phyloP scores from a whole-genome alignment of 2,797 vertebrate species.

The Anas capensis region DNA sequence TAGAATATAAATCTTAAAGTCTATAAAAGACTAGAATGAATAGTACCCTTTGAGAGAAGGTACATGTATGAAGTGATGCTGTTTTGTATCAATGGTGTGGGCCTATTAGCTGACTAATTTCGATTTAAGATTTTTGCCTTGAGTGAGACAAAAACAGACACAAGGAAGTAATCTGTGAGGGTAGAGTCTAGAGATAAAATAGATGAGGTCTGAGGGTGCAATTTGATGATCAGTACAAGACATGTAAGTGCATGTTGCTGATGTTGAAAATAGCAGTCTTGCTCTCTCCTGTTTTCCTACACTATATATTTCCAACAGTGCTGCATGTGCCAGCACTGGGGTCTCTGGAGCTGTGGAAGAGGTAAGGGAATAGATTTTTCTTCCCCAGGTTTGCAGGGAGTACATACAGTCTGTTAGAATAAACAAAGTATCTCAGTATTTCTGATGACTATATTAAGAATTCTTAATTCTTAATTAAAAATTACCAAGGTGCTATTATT shows the following conservation, averaged over 20 bases:
- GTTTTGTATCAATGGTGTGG: not conserved
- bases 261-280: not conserved
- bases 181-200: not conserved
- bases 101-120: not conserved
- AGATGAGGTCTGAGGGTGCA: not conserved
- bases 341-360: not conserved
- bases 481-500: constrained; percentile 11
- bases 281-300: not conserved
- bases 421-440: not conserved
- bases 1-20: not conserved
- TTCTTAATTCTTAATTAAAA: constrained; percentile 22
- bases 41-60: not conserved
- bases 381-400: not conserved
- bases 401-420: not conserved
- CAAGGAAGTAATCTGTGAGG: not conserved
- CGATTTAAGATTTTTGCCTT: not conserved
- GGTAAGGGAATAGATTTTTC: not conserved
- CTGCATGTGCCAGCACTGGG: not conserved
- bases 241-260: not conserved
- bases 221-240: not conserved
- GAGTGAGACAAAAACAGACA: not conserved
- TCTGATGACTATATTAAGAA: constrained; percentile 2
- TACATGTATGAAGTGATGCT: not conserved
- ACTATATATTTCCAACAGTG: not conserved
- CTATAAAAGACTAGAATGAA: not conserved